Evolutionary conservation across 2,888 invertebrate species (phyloP).

Genomic region (Pristionchus mayeri): DNA sequence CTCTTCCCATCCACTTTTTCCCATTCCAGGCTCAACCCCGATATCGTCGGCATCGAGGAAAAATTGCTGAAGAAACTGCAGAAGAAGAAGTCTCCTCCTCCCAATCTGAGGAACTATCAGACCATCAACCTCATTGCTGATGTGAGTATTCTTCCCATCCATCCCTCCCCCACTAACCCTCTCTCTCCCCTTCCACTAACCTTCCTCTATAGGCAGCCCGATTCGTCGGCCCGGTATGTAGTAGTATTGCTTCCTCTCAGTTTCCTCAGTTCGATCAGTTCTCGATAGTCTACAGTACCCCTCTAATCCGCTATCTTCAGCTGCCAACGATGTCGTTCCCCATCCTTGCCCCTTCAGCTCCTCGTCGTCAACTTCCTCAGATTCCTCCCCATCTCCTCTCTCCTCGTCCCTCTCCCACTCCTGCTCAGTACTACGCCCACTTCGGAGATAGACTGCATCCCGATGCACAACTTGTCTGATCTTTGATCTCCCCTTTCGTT

Average conservation of each 20-base stretch:
- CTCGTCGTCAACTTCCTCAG: slow-evolving; percentile 65
- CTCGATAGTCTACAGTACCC: slow-evolving; percentile 8
- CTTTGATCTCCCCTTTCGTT: slow-evolving; percentile 15
- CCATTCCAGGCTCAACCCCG: slow-evolving; percentile 59
- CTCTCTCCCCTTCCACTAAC: not conserved
- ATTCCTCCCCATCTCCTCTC: slow-evolving; percentile 66
- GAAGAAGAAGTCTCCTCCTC: slow-evolving; percentile 56
- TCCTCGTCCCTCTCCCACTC: slow-evolving; percentile 52
- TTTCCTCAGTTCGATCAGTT: not conserved
- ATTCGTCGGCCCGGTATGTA: slow-evolving; percentile 9
- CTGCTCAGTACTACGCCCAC: not conserved
- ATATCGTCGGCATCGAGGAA: slow-evolving; percentile 63
- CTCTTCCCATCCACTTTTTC: not conserved
- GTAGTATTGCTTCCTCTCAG: not conserved
- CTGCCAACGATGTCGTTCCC: slow-evolving; percentile 65
- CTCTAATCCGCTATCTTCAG: slow-evolving; percentile 11
- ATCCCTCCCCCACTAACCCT: not conserved
- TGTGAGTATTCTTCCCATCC: not conserved
- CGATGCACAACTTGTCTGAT: not conserved
- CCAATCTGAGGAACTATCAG: slow-evolving; percentile 60
- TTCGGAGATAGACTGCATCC: slow-evolving; percentile 42
- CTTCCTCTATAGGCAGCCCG: slow-evolving; percentile 19
- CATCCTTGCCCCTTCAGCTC: slow-evolving; percentile 64
- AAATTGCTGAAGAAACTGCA: slow-evolving; percentile 58
- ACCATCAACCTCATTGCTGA: slow-evolving; percentile 64